phyloP scores from a whole-genome alignment of 2,888 invertebrate genomes.

The Melikaiella ostensackeni region DNA sequence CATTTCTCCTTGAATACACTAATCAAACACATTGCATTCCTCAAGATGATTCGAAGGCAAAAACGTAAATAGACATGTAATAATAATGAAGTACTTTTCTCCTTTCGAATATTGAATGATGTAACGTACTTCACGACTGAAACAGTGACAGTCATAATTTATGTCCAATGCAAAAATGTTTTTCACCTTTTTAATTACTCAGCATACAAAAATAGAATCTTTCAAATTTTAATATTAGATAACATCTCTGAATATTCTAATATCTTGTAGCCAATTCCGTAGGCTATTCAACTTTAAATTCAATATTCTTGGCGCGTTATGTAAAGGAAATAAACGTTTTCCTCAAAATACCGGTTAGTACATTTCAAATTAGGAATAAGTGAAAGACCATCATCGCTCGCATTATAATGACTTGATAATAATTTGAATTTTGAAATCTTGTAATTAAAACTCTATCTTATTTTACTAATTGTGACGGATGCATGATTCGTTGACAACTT shows the following conservation, averaged over 20 bases:
- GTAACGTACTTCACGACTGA: not conserved
- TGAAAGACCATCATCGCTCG: not conserved
- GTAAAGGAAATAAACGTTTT: too few species aligned
- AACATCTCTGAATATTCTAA: not conserved
- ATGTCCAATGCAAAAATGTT: not conserved
- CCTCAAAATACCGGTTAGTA: not conserved
- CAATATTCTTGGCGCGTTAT: not conserved
- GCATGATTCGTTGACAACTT: not conserved
- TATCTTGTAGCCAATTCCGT: not conserved
- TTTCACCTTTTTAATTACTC: not conserved
- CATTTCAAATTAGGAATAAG: not conserved
- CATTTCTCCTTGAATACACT: not conserved
- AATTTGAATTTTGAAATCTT: not conserved
- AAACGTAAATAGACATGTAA: not conserved
- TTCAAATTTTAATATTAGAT: not conserved
- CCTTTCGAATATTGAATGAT: not conserved
- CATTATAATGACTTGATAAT: not conserved
- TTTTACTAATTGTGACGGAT: not conserved
- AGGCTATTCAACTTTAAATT: not conserved
- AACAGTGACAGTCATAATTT: not conserved
- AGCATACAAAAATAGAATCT: not conserved
- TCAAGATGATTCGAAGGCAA: not conserved
- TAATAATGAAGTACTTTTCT: not conserved
- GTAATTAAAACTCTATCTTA: not conserved
- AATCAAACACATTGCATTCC: not conserved